Evolutionary conservation across 2,797 vertebrate genomes (phyloP), one percentile per base, ranked within the genome.

Genomic region (Stomatorhinus walkeri): DNA sequence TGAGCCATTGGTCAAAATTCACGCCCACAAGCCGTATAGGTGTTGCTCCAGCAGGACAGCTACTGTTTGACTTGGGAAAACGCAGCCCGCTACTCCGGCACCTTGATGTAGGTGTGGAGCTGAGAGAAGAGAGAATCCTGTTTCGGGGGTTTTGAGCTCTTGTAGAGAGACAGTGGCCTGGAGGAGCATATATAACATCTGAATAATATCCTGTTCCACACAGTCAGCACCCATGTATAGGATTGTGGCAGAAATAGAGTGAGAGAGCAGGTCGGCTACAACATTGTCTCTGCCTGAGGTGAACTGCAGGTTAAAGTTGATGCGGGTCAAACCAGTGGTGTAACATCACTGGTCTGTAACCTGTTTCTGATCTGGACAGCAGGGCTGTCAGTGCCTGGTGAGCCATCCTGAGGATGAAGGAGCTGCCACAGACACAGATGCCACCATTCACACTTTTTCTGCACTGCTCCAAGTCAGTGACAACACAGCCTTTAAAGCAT

Each of bases 301-400:
- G 93, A 94, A 92, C 88, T 89, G 89, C 89, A 93, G 92, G 91
- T 92, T 92, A 92, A 94, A 89, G 88, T 91, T 92, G 92, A 94
- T 90, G 2, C 0, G 79, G 88, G 88, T 64, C 92, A 91, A 92
- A 89, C 92, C 91, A 91, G 0, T 91, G 92, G 89, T 90, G 91
- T 92, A 94, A 93, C 93, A 93, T 93, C 4, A 92, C 92, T 93
- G 93, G 93, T 93, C 92, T 92, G 92, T 94, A 93, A 91, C 93
- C 92, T 92, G 91, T 93, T 86, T 91, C 93, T 93, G 92, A 90
- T 91, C 93, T 91, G 92, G 93, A 92, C 92, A 90, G 91, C 90
- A 52, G 93, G 92, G 92, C 93, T 91, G 93, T 94, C 93, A 94
- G 93, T 92, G 91, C 92, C 91, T 92, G 93, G 93, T 94, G 93